phyloP scores from a whole-genome alignment of 1,140 invertebrate species.

The Heliconius congener region DNA sequence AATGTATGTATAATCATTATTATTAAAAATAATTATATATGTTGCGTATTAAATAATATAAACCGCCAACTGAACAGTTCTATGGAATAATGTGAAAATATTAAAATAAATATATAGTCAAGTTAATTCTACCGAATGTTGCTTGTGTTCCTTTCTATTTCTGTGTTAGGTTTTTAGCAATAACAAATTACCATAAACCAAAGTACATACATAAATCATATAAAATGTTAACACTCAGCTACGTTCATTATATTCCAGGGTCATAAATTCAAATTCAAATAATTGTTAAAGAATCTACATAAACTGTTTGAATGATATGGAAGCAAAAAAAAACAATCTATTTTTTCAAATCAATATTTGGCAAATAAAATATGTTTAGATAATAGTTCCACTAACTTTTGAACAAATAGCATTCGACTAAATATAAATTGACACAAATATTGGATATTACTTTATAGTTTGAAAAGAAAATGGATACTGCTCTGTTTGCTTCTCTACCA shows the following conservation, averaged over 20 bases:
- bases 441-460: too few species aligned
- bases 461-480: too few species aligned
- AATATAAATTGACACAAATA: too few species aligned
- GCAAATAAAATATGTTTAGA: too few species aligned
- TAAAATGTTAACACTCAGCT: not conserved
- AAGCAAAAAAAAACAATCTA: not conserved
- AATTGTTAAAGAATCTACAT: not conserved
- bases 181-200: not conserved
- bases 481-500: too few species aligned
- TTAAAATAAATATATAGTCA: not conserved
- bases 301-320: not conserved
- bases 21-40: not conserved
- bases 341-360: too few species aligned
- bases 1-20: not conserved
- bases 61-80: not conserved
- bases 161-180: not conserved
- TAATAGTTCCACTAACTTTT: too few species aligned
- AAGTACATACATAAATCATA: not conserved
- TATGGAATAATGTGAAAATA: not conserved
- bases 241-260: not conserved
- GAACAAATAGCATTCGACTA: too few species aligned
- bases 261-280: not conserved
- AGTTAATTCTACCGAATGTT: too few species aligned
- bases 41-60: not conserved
- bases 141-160: too few species aligned